phyloP scores from a whole-genome alignment of 2,113 vertebrate genomes.

The Osmerus eperlanus region DNA sequence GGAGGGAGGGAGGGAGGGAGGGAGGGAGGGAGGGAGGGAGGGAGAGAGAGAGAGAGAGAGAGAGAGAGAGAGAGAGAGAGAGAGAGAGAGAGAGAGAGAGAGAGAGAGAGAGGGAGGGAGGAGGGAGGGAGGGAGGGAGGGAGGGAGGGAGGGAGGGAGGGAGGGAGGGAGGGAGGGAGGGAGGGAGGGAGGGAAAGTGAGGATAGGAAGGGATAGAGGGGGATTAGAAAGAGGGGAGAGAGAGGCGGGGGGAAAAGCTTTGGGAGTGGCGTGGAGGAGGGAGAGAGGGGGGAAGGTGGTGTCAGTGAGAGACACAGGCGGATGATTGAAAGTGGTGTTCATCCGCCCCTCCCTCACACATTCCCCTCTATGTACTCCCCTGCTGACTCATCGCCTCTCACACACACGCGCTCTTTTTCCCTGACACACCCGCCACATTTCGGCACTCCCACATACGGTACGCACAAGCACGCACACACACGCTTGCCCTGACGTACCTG shows the following conservation, averaged over 20 bases:
- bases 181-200: not conserved
- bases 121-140: no score
- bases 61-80: not conserved
- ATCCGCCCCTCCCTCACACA: not conserved
- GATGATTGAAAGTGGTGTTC: not conserved
- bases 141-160: no score
- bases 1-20: no score
- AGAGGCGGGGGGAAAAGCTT: not conserved
- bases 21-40: no score
- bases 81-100: no score
- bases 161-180: no score
- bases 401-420: not conserved
- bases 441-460: no score
- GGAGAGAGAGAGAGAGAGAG: not conserved
- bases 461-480: no score
- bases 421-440: not conserved
- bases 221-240: not conserved
- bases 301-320: not conserved
- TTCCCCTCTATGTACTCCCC: conserved; percentile 1
- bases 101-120: not conserved
- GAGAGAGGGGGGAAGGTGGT: not conserved
- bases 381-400: conserved; percentile 5
- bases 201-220: not conserved
- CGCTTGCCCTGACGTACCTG: not conserved
- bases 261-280: not conserved